Percentiles rank a stretch among this genome's conserved stretches.
Evolutionary conservation across 2,888 invertebrate genomes (phyloP).

Genomic region (Agriotes lineatus): DNA sequence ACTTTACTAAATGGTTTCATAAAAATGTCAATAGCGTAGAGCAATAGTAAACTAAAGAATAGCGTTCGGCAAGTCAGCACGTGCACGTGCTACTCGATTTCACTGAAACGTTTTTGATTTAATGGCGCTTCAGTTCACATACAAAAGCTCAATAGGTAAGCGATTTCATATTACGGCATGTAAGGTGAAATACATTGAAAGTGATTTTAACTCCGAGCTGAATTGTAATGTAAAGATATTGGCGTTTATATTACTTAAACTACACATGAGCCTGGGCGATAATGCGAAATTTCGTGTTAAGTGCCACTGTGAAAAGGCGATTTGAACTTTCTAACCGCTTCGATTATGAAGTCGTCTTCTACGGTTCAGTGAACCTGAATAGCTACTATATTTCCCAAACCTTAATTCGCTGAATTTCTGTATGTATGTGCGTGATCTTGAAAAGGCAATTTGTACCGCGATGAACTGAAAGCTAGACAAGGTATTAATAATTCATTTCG

Average conservation of each 20-base stretch:
- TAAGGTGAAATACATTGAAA: background rate
- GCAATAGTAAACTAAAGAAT: no score
- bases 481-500: conserved; percentile 17
- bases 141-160: background rate
- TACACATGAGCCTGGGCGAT: background rate
- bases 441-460: conserved; percentile 11
- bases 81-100: no score
- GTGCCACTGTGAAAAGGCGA: background rate
- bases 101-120: no score
- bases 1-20: no score
- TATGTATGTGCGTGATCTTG: conserved; percentile 8
- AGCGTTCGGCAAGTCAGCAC: no score
- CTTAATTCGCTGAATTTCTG: conserved; percentile 13
- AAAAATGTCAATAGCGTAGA: no score
- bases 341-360: conserved; percentile 9
- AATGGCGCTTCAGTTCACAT: background rate
- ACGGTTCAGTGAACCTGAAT: background rate
- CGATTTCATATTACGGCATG: background rate
- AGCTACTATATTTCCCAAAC: background rate
- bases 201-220: background rate
- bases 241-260: background rate
- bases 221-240: background rate
- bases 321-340: background rate
- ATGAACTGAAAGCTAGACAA: conserved; percentile 12
- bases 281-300: background rate